Evolutionary conservation across 2,888 invertebrate genomes (phyloP).

Genomic region (Drosophila atripex): DNA sequence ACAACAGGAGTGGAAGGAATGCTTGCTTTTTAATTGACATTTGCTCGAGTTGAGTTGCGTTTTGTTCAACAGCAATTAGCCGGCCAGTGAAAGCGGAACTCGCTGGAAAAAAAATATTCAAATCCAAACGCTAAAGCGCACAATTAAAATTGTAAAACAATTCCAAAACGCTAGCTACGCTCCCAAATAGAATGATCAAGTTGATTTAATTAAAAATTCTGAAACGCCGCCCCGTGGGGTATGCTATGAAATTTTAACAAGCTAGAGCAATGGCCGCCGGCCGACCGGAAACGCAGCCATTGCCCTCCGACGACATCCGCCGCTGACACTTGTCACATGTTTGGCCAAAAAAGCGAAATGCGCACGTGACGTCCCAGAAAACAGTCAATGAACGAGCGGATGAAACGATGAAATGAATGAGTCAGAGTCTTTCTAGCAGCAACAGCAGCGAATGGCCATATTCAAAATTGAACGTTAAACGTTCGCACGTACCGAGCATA

Average conservation of each 20-base stretch:
- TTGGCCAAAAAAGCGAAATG: constrained; percentile 46
- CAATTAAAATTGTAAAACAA: constrained; percentile 50
- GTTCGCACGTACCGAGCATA: constrained; percentile 73
- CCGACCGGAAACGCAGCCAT: constrained; percentile 56
- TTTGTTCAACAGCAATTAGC: constrained; percentile 69
- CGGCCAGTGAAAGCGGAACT: constrained; percentile 36
- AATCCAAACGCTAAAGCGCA: constrained; percentile 16
- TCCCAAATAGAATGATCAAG: constrained; percentile 59
- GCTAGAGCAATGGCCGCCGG: constrained; percentile 57
- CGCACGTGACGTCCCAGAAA: constrained; percentile 63
- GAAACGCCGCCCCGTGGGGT: constrained; percentile 44
- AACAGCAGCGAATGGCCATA: constrained; percentile 58
- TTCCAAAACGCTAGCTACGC: constrained; percentile 46
- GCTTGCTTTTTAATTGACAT: constrained; percentile 79
- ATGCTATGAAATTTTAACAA: constrained; percentile 58
- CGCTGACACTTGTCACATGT: constrained; percentile 80
- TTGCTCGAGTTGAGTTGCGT: constrained; percentile 64
- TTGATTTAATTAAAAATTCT: constrained; percentile 80
- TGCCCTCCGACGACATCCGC: constrained; percentile 44
- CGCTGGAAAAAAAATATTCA: constrained; percentile 12
- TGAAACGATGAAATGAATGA: constrained; percentile 47
- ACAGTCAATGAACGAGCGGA: constrained; percentile 48
- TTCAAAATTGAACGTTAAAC: constrained; percentile 73
- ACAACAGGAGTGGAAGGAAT: constrained; percentile 48
- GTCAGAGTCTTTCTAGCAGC: constrained; percentile 43